These are phyloP conservation scores for Protobothrops mucrosquamatus DNA, from an alignment of 2,113 vertebrate genomes.

Conservation along the genomic window DNA sequence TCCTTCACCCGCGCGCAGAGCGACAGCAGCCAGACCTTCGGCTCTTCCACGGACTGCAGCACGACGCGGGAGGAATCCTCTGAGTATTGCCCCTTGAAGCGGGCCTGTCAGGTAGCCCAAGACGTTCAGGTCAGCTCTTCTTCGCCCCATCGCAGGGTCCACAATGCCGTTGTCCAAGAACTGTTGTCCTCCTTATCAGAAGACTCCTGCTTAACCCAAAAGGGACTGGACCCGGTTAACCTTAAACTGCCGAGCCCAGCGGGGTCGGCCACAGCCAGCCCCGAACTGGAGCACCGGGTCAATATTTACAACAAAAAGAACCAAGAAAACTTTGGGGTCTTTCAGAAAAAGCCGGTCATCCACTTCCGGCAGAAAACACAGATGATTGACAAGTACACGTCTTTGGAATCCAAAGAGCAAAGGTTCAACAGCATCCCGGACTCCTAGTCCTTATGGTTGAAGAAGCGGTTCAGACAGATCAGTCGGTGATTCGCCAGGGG, in stretches of 20 bases:
- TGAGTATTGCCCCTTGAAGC: conserved; percentile 48
- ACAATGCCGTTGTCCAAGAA: conserved; percentile 80
- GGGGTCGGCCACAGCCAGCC: conserved; percentile 76
- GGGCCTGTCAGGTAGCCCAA: conserved; percentile 32
- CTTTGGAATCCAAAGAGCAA: conserved; percentile 73
- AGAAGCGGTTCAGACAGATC: not conserved
- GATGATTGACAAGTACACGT: conserved; percentile 78
- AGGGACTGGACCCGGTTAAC: conserved; percentile 84
- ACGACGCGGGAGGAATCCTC: conserved; percentile 76
- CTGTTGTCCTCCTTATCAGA: conserved; percentile 85
- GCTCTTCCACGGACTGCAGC: conserved; percentile 89
- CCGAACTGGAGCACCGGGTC: conserved; percentile 78
- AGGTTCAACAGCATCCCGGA: conserved; percentile 64
- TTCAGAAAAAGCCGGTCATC: conserved; percentile 81
- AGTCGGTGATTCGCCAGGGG: not conserved
- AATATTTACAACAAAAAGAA: conserved; percentile 87
- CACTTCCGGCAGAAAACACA: conserved; percentile 75
- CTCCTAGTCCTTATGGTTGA: conserved; percentile 47
- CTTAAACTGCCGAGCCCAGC: conserved; percentile 78
- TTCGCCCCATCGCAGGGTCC: conserved; percentile 49
- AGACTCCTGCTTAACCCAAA: conserved; percentile 80
- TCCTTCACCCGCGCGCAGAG: conserved; percentile 81
- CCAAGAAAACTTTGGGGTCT: conserved; percentile 76
- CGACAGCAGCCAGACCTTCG: conserved; percentile 85
- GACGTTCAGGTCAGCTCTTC: conserved; percentile 27